Evolutionary conservation across 2,888 invertebrate genomes (phyloP), one percentile per base, ranked within the genome.

Genomic region (Loripinus fragilis): DNA sequence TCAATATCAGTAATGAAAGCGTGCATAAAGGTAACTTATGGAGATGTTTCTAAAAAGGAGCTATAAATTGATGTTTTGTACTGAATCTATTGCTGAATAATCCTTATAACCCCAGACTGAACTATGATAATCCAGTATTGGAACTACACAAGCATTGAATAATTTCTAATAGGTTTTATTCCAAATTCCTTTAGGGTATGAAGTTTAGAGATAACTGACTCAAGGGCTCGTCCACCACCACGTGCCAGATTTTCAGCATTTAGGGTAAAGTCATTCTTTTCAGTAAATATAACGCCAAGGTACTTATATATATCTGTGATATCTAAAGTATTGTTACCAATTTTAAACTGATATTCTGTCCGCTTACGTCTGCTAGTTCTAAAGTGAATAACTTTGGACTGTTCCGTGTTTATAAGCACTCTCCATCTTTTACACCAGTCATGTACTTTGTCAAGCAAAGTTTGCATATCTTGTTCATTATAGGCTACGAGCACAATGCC

Each of bases 101-200:
- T 66, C 20, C 48, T 64, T 72, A n/a, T 33, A 71, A 5, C 82
- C 82, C 78, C 81, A 78, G 60, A 78, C 65, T 38, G 67, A 33
- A 25, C 74, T 65, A 28, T 64, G 33, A 60, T 78, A 74, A 35
- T 74, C 74, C 12, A 52, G 17, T 2, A 74, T 66, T 17, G 78
- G 80, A 20, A 50, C 42, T 17, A 83, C 72, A 66, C 80, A 75
- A n/a, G 69, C 48, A n/a, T 60, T 33, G 45, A 45, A 76, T 8
- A 84, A 30, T 74, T 81, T 78, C 30, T 48, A 33, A 28, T 30
- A 78, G 3, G 71, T 68, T 15, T 76, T 52, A 65, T 69, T 23
- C 82, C 82, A 64, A 42, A 42, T 17, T 82, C 74, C 45, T 74
- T 76, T 20, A 65, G 30, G 23, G 42, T 45, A 48, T 76, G 71